Conservation (phyloP, 2,888 invertebrate species). For the Dione juno region DNA sequence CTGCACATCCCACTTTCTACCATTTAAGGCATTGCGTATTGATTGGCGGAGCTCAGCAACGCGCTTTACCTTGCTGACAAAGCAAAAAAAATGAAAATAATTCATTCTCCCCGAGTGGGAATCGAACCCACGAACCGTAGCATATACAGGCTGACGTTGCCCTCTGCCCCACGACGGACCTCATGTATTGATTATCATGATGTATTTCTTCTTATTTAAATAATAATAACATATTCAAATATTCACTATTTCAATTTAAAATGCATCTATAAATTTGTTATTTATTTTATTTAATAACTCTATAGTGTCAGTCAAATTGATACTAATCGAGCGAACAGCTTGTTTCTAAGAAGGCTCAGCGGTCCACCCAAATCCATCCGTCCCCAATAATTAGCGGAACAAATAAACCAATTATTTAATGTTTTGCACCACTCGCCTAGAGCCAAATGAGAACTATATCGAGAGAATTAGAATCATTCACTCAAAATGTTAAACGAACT, state of each 20-base stretch:
- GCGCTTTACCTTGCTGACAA: too few species aligned
- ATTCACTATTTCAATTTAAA: background rate
- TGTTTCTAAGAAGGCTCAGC: constrained; percentile 33
- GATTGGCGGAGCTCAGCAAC: too few species aligned
- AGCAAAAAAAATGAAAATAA: too few species aligned
- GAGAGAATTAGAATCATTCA: constrained; percentile 61
- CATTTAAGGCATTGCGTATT: too few species aligned
- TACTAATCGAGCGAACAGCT: constrained; percentile 15
- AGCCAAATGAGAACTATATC: constrained; percentile 48
- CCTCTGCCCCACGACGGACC: too few species aligned
- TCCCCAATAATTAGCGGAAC: constrained; percentile 52
- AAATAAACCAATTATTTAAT: constrained; percentile 48
- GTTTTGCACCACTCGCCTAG: constrained; percentile 48
- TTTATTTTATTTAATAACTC: constrained; percentile 28
- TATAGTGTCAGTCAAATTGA: constrained; percentile 34
- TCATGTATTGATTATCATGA: too few species aligned
- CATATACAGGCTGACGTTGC: too few species aligned
- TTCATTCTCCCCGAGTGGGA: too few species aligned
- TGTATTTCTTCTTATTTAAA: too few species aligned
- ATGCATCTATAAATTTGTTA: background rate
- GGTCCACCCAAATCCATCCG: constrained; percentile 48
- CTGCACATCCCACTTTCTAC: too few species aligned
- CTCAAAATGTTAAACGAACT: constrained; percentile 58
- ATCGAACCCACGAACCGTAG: too few species aligned
- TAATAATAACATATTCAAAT: too few species aligned